A percentile compares a stretch with the other conserved stretches of the same genome.
Evolutionary conservation across 2,113 vertebrate genomes (phyloP).

Genomic region (Hemichromis elongatus): DNA sequence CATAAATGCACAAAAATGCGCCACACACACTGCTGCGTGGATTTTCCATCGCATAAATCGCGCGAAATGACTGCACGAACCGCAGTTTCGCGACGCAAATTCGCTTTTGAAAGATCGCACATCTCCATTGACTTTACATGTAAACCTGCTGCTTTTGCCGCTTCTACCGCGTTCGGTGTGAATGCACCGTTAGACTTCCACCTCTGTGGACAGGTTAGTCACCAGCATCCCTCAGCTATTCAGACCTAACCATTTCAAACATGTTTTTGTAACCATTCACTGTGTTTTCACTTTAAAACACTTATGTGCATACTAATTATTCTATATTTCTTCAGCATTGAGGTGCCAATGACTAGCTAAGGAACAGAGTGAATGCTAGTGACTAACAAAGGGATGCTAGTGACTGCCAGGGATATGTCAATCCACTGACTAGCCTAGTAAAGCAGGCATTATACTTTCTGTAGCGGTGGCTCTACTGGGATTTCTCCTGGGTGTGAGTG

Average conservation of each 20-base stretch:
- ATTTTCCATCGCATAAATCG: too few relatives aligned
- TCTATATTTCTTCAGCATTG: fast-evolving
- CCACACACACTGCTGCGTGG: too few relatives aligned
- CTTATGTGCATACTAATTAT: neutral
- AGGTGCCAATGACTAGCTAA: neutral
- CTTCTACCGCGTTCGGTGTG: too few relatives aligned
- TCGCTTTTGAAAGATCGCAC: too few relatives aligned
- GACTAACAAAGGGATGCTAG: neutral
- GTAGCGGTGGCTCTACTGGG: neutral
- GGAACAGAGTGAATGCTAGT: neutral
- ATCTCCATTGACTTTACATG: too few relatives aligned
- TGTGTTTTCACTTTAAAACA: neutral
- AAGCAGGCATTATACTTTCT: neutral
- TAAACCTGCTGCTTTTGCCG: too few relatives aligned
- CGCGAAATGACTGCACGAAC: too few relatives aligned
- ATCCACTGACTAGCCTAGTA: fast-evolving
- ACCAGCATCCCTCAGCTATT: neutral
- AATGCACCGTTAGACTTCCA: too few relatives aligned
- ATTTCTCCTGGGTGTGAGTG: neutral
- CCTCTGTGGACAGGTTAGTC: neutral
- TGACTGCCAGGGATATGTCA: neutral
- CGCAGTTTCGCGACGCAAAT: too few relatives aligned
- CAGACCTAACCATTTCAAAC: neutral
- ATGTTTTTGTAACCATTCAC: neutral
- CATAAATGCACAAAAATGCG: too few relatives aligned